These are phyloP conservation scores for Caenorhabditis latens DNA, from an alignment of 1,140 invertebrate genomes.

Conservation along the genomic window DNA sequence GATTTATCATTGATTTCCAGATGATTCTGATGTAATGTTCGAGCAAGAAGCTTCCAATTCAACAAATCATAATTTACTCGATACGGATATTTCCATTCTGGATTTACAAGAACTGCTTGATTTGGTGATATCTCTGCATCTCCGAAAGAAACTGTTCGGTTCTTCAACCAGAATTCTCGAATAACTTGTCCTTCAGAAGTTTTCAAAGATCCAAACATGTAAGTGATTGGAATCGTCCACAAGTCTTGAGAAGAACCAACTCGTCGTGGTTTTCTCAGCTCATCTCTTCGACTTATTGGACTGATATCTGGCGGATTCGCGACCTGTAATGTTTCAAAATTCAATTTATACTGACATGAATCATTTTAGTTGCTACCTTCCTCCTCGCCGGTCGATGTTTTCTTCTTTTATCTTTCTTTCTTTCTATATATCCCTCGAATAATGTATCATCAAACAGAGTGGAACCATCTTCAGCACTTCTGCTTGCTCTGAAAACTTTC, in stretches of 20 bases:
- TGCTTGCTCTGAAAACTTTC: constrained; percentile 17
- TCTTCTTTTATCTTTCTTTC: constrained; percentile 48
- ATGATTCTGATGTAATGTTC: constrained; percentile 70
- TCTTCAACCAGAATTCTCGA: constrained; percentile 76
- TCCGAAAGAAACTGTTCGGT: constrained; percentile 74
- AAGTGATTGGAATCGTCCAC: constrained; percentile 62
- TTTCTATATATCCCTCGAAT: constrained; percentile 46
- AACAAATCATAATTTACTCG: constrained; percentile 75
- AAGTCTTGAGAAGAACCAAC: constrained; percentile 24
- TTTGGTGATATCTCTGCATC: constrained; percentile 72
- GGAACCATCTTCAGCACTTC: constrained; percentile 34
- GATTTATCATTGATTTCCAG: constrained; percentile 75
- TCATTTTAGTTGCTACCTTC: neutral
- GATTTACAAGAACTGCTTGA: constrained; percentile 74
- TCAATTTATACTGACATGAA: neutral
- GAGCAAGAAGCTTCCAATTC: constrained; percentile 76
- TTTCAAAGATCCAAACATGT: constrained; percentile 64
- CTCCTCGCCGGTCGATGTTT: constrained; percentile 40
- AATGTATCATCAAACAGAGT: constrained; percentile 57
- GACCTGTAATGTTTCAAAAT: neutral
- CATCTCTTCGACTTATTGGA: constrained; percentile 51
- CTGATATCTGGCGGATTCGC: neutral
- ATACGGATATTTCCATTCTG: constrained; percentile 75
- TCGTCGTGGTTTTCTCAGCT: constrained; percentile 46
- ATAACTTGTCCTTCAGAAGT: constrained; percentile 71